These are phyloP conservation scores for Chrosomus eos DNA, from an alignment of 2,797 vertebrate genomes.

Conservation along the genomic window DNA sequence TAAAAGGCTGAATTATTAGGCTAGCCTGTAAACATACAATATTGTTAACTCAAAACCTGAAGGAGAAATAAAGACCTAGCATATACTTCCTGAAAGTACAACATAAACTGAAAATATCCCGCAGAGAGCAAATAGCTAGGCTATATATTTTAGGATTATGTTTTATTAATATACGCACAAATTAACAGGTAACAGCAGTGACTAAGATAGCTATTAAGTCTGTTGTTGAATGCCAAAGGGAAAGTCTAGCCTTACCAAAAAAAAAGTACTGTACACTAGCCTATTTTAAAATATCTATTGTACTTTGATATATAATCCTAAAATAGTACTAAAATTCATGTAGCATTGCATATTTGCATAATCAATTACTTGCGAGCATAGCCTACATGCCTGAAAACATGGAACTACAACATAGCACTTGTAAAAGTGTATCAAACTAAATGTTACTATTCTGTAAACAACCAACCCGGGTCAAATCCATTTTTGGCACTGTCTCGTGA, in stretches of 20 bases:
- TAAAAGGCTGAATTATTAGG: neutral
- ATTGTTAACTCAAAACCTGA: constrained; percentile 11
- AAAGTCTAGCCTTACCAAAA: neutral
- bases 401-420: neutral
- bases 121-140: neutral
- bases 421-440: neutral
- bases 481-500: constrained; percentile 6
- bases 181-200: neutral
- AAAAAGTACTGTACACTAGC: neutral
- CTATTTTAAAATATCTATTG: neutral
- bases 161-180: constrained; percentile 14
- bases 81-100: constrained; percentile 47
- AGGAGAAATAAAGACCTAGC: neutral
- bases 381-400: neutral
- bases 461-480: neutral
- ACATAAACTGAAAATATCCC: constrained; percentile 41
- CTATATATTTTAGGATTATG: neutral
- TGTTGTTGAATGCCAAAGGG: constrained; percentile 5
- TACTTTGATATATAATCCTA: neutral
- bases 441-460: constrained; percentile 8
- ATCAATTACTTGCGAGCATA: neutral
- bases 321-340: neutral
- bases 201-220: neutral
- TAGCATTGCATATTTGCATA: neutral
- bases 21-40: neutral